Base-by-base conservation (phyloP, 2,888 invertebrate species). In the Pocota personata region DNA sequence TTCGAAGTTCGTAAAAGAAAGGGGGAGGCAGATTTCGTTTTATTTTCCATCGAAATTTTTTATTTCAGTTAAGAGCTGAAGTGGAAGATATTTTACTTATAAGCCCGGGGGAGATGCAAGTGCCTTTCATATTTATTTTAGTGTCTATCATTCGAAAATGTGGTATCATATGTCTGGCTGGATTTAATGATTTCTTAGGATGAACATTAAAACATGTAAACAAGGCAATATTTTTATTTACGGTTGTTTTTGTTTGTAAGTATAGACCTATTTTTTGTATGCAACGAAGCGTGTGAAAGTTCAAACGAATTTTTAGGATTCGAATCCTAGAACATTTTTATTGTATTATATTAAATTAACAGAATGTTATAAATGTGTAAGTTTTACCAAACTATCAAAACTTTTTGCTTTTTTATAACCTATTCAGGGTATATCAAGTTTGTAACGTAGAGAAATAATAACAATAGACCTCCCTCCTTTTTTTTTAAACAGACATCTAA, bases 1-100 rank as follows among this genome's bases (percentile, higher is more conserved):
- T 40, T 69, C 27, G n/a, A 32, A 64, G 46, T 32, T 35, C 64
- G 32, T 64, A 43, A 64, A 43, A 46, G 14, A 19, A 46, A 64
- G 7, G 4, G 12, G 21, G 37, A 12, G 19, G n/a, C 19, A 19
- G 35, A 21, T 6, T 35, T 10, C 5, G 19, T 19, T 37, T 37
- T 58, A 12, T 46, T 10, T 19, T 46, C 10, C 2, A 19, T 46
- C 1, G 24, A 46, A 46, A 4, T 10, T 19, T 19, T 46, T 46
- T 46, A 19, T 19, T 46, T 46, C 19, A 16, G 1, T 14, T 40
- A 14, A 14, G 5, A 40, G 14, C 46, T 8, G 10, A 46, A 19
- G 8, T 19, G 46, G 46, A 46, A 46, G 46, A 21, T 10, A 46
- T 46, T 46, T 19, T 46, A 21, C 3, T 46, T 46, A 46, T 46